A percentile compares a stretch with the other conserved stretches of the same genome.
phyloP scores from a whole-genome alignment of 1,140 invertebrate genomes.

The Goniozus legneri region DNA sequence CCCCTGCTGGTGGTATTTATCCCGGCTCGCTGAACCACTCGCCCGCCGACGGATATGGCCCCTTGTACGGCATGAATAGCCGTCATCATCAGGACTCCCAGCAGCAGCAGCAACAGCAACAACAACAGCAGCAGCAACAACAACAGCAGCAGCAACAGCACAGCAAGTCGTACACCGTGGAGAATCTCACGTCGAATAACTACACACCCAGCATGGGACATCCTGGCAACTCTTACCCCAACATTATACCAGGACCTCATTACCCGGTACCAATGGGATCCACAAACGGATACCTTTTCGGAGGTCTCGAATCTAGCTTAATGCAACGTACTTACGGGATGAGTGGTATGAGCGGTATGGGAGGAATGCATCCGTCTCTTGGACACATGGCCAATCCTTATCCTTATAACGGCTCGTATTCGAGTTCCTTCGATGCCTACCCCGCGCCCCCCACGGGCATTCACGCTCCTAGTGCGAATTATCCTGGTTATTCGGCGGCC shows the following conservation, averaged over 20 bases:
- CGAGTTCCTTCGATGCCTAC: conserved; percentile 50
- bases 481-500: conserved; percentile 40
- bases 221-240: conserved; percentile 41
- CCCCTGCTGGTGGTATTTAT: conserved; percentile 28
- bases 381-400: conserved; percentile 49
- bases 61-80: conserved; percentile 37
- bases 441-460: conserved; percentile 42
- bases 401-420: conserved; percentile 46
- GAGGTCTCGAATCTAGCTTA: conserved; percentile 47
- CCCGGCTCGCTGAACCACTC: conserved; percentile 38
- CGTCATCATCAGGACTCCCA: conserved; percentile 27
- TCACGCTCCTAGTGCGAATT: conserved; percentile 47
- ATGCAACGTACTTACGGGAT: conserved; percentile 50
- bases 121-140: conserved; percentile 28
- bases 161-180: conserved; percentile 51
- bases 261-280: conserved; percentile 48
- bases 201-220: conserved; percentile 47
- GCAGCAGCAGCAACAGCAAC: conserved; percentile 18
- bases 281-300: conserved; percentile 47
- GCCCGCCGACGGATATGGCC: conserved; percentile 42
- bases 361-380: conserved; percentile 47
- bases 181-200: conserved; percentile 51
- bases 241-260: conserved; percentile 47
- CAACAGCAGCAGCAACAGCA: conserved; percentile 45
- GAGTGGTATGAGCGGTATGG: conserved; percentile 42